A percentile compares a stretch with the other conserved stretches of the same genome.
These are phyloP conservation scores for Empis stercorea DNA, from an alignment of 2,888 invertebrate genomes.

Conservation along the genomic window DNA sequence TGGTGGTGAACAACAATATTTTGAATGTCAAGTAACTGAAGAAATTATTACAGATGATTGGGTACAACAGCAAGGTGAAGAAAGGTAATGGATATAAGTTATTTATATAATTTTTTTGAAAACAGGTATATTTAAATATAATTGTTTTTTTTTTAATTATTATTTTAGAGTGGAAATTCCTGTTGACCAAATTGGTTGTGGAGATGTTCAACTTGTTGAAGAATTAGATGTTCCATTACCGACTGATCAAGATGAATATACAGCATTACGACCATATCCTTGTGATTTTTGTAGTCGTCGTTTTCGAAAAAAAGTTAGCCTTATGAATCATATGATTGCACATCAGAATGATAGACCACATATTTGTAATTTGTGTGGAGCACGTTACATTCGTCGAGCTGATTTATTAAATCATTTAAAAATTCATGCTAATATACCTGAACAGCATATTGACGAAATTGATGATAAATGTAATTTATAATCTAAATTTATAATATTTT, in stretches of 20 bases:
- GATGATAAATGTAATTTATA: slow-evolving; percentile 22
- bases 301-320: slow-evolving; percentile 69
- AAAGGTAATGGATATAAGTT: slow-evolving; percentile 40
- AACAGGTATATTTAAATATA: too few relatives aligned
- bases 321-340: slow-evolving; percentile 78
- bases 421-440: slow-evolving; percentile 64
- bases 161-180: slow-evolving; percentile 54
- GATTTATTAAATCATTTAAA: slow-evolving; percentile 75
- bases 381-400: slow-evolving; percentile 62
- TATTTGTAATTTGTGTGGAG: slow-evolving; percentile 70
- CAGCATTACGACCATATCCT: slow-evolving; percentile 56
- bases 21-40: slow-evolving; percentile 56
- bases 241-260: slow-evolving; percentile 66
- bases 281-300: slow-evolving; percentile 76
- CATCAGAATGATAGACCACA: slow-evolving; percentile 75
- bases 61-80: slow-evolving; percentile 59
- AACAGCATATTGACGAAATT: slow-evolving; percentile 35
- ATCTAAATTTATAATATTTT: slow-evolving; percentile 8
- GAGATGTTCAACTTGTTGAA: slow-evolving; percentile 42
- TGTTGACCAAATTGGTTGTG: slow-evolving; percentile 43
- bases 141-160: too few relatives aligned
- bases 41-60: slow-evolving; percentile 74
- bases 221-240: slow-evolving; percentile 65
- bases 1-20: slow-evolving; percentile 25
- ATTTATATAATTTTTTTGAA: too few relatives aligned